Evolutionary conservation across 2,888 invertebrate species (phyloP).

Genomic region (Schrankia costaestrigalis): DNA sequence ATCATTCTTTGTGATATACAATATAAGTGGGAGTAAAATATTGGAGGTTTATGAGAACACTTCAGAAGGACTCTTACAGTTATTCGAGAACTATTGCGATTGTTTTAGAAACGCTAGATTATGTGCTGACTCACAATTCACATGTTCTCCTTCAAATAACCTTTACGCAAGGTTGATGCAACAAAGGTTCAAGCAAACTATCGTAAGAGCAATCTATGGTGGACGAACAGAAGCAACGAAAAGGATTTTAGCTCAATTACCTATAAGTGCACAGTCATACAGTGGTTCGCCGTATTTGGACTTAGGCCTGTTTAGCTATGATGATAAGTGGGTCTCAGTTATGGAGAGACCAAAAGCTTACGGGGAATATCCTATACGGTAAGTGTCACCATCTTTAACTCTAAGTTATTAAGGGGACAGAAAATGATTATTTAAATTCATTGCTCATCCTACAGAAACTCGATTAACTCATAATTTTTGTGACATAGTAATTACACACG

Average conservation of each 20-base stretch:
- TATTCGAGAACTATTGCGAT: conserved; percentile 96
- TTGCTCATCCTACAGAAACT: no score
- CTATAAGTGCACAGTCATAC: conserved; percentile 96
- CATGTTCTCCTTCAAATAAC: conserved; percentile 95
- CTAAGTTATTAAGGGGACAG: no score
- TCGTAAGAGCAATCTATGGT: conserved; percentile 93
- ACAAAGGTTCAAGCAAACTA: conserved; percentile 91
- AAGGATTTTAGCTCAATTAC: conserved; percentile 92
- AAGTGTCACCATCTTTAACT: conserved; percentile 20
- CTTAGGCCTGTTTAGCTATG: conserved; percentile 94
- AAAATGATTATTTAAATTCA: no score
- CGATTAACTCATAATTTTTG: no score
- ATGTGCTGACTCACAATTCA: conserved; percentile 90
- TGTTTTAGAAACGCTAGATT: conserved; percentile 94
- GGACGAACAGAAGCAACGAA: conserved; percentile 94
- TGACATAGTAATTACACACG: no score
- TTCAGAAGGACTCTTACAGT: conserved; percentile 88
- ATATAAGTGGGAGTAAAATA: conserved; percentile 90
- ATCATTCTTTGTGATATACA: conserved; percentile 95
- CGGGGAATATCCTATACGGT: conserved; percentile 95
- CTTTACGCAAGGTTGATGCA: conserved; percentile 87
- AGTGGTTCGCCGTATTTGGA: conserved; percentile 96
- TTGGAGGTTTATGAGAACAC: conserved; percentile 94
- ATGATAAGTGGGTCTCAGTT: conserved; percentile 97
- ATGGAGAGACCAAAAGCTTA: conserved; percentile 97